phyloP scores from a whole-genome alignment of 2,113 vertebrate genomes.

The Pterocles orientalis region DNA sequence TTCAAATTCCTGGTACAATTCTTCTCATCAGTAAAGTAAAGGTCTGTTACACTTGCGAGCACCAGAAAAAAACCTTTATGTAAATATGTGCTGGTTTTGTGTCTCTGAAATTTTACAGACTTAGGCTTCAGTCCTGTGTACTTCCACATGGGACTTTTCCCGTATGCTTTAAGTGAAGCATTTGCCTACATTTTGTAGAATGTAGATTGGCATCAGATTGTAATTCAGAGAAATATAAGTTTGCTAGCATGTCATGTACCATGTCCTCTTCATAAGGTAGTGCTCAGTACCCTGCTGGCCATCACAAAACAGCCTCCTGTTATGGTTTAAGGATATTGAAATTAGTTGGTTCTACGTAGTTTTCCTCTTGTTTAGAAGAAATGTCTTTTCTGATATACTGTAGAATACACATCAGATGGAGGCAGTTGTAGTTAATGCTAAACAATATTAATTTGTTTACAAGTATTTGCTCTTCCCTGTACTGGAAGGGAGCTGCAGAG shows the following conservation, averaged over 20 bases:
- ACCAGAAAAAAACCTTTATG: background rate
- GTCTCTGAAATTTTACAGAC: background rate
- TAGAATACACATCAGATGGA: background rate
- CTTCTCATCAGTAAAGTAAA: background rate
- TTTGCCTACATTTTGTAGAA: background rate
- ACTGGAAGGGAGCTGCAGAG: background rate
- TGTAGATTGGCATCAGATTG: background rate
- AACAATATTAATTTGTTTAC: constrained; percentile 3
- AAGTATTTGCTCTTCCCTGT: background rate
- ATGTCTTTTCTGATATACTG: background rate
- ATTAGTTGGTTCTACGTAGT: background rate
- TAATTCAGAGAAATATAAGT: background rate
- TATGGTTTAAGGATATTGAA: background rate
- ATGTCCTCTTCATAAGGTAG: background rate
- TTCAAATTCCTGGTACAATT: background rate
- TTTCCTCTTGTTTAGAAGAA: constrained; percentile 10
- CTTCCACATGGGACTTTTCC: background rate
- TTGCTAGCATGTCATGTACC: background rate
- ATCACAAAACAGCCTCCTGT: background rate
- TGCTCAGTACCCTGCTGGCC: accelerated
- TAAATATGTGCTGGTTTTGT: background rate
- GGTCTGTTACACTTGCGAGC: background rate
- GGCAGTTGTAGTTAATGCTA: background rate
- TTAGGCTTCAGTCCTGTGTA: background rate
- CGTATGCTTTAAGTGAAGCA: background rate